Evolutionary conservation across 2,113 vertebrate genomes (phyloP).

Genomic region (Nyctereutes procyonoides): DNA sequence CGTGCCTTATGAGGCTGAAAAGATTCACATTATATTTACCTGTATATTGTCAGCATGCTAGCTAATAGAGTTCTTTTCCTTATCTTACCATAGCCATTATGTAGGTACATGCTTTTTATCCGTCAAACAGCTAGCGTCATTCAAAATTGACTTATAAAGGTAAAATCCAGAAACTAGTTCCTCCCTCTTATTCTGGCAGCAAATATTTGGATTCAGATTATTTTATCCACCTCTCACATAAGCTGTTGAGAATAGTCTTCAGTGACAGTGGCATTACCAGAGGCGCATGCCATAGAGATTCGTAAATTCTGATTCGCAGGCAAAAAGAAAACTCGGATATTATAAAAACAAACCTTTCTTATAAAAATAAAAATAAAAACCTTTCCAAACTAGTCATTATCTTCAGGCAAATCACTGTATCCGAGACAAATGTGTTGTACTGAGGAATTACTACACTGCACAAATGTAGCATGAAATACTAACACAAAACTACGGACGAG

Average conservation of each 20-base stretch:
- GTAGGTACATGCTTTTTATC: not conserved
- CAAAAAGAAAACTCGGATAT: not conserved
- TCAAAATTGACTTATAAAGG: constrained; percentile 35
- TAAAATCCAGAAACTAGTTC: not conserved
- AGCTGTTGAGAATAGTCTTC: not conserved
- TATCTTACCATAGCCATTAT: not conserved
- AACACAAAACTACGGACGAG: not conserved
- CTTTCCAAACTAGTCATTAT: not conserved
- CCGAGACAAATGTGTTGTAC: not conserved
- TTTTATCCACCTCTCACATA: not conserved
- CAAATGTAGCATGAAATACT: not conserved
- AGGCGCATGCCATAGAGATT: not conserved
- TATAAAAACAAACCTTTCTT: not conserved
- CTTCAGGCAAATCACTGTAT: not conserved
- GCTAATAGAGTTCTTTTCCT: not conserved
- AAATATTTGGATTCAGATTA: not conserved
- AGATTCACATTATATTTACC: not conserved
- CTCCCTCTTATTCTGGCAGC: not conserved
- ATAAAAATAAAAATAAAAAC: too few relatives aligned
- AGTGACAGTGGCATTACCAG: not conserved
- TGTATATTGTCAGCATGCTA: not conserved
- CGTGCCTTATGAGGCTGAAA: not conserved
- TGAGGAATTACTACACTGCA: not conserved
- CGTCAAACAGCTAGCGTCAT: not conserved
- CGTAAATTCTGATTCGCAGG: constrained; percentile 31